These are phyloP conservation scores for Lindbergichthys nudifrons DNA, from an alignment of 2,797 vertebrate genomes.

Conservation along the genomic window DNA sequence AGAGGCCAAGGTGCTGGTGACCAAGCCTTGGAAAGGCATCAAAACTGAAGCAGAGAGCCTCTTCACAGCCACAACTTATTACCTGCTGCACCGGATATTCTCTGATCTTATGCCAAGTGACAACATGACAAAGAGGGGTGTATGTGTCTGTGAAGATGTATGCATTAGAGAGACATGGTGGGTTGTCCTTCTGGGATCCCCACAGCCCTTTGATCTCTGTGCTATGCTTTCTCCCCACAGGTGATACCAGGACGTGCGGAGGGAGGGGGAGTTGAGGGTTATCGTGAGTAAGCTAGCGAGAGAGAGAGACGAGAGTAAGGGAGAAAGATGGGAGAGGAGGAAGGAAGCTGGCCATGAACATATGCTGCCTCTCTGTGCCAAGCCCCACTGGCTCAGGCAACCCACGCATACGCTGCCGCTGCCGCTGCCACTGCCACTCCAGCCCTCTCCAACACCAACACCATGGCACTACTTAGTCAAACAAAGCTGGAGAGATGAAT, in stretches of 20 bases:
- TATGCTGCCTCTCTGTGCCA: conserved; percentile 80
- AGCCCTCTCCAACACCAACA: conserved; percentile 78
- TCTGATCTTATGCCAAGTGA: conserved; percentile 78
- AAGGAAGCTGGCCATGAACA: conserved; percentile 78
- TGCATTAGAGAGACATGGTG: conserved; percentile 42
- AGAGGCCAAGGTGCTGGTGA: conserved; percentile 55
- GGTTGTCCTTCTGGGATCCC: conserved; percentile 46
- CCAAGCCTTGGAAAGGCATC: conserved; percentile 75
- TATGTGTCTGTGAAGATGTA: conserved; percentile 5
- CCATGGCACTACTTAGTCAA: conserved; percentile 80
- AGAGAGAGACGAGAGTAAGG: conserved; percentile 30
- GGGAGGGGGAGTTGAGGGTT: conserved; percentile 25
- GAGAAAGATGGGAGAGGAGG: conserved; percentile 63
- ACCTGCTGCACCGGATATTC: conserved; percentile 62
- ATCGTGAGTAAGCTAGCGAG: conserved; percentile 30
- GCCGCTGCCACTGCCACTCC: conserved; percentile 68
- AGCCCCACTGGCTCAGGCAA: conserved; percentile 78
- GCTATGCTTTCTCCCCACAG: conserved; percentile 40
- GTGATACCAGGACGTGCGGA: conserved; percentile 26
- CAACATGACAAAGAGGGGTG: conserved; percentile 74
- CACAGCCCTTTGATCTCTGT: conserved; percentile 64
- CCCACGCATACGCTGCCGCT: conserved; percentile 78
- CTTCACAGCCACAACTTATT: conserved; percentile 60
- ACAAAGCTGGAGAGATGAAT: conserved; percentile 81
- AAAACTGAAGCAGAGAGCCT: conserved; percentile 56